A percentile compares a stretch with the other conserved stretches of the same genome.
phyloP scores from a whole-genome alignment of 2,113 vertebrate species.

The Pelusios castaneus region DNA sequence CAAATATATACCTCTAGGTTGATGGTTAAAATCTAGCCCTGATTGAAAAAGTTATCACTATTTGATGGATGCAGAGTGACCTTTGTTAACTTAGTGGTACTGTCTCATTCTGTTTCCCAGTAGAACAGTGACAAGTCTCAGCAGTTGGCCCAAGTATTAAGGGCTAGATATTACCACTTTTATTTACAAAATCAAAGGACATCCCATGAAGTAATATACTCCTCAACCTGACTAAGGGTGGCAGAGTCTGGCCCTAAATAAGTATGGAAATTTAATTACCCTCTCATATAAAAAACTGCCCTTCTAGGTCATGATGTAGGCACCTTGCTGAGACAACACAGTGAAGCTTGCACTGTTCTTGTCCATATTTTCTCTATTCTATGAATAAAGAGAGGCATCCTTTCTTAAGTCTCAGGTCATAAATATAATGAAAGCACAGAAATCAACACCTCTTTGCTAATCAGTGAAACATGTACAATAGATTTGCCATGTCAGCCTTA shows the following conservation, averaged over 20 bases:
- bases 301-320: too few species aligned
- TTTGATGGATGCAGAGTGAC: not conserved
- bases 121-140: not conserved
- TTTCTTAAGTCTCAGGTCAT: not conserved
- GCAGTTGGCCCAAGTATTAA: not conserved
- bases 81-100: not conserved
- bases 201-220: not conserved
- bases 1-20: not conserved
- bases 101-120: constrained; percentile 4
- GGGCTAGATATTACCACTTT: too few species aligned
- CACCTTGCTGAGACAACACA: too few species aligned
- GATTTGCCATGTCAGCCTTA: not conserved
- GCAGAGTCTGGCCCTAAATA: too few species aligned
- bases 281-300: too few species aligned
- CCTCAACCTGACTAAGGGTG: not conserved
- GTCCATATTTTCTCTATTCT: too few species aligned
- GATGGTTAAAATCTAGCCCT: not conserved
- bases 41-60: not conserved
- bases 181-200: not conserved
- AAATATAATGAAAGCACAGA: not conserved
- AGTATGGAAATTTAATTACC: too few species aligned
- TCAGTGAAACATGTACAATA: not conserved
- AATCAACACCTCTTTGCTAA: not conserved
- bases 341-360: too few species aligned
- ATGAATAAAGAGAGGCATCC: too few species aligned